A percentile compares a stretch with the other conserved stretches of the same genome.
Evolutionary conservation across 1,140 invertebrate species (phyloP).

Genomic region (Halyomorpha halys): DNA sequence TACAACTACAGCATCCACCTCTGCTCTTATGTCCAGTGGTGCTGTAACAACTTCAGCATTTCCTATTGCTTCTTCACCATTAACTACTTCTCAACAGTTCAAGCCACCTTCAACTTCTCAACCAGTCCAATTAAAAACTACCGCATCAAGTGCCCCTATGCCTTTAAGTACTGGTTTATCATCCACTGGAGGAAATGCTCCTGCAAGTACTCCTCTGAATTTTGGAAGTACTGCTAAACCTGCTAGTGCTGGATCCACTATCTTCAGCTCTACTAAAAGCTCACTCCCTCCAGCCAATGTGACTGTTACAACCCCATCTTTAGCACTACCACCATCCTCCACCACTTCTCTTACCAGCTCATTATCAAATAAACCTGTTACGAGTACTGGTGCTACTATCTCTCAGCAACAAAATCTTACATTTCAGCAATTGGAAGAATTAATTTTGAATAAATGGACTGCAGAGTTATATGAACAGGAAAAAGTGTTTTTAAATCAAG

Average conservation of each 20-base stretch:
- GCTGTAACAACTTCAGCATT: neutral
- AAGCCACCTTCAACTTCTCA: neutral
- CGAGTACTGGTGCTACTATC: neutral
- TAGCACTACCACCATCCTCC: neutral
- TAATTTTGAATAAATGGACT: constrained; percentile 87
- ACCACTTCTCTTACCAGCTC: neutral
- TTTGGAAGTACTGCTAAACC: neutral
- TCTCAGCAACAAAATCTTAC: constrained; percentile 41
- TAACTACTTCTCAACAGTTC: neutral
- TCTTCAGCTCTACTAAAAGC: neutral
- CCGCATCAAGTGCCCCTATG: neutral
- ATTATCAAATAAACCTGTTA: neutral
- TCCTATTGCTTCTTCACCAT: neutral
- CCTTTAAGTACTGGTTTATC: neutral
- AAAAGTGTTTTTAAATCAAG: constrained; percentile 84
- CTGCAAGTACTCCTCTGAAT: too few species aligned
- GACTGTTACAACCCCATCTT: too few species aligned
- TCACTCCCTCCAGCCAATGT: neutral
- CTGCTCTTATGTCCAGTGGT: neutral
- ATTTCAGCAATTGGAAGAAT: constrained; percentile 82
- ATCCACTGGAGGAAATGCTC: neutral
- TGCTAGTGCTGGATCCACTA: neutral
- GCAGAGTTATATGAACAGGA: constrained; percentile 88
- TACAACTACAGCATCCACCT: neutral
- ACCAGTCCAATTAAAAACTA: neutral